Percentiles rank a stretch among this genome's conserved stretches.
phyloP scores from a whole-genome alignment of 2,797 vertebrate genomes.

The Platalea minor region DNA sequence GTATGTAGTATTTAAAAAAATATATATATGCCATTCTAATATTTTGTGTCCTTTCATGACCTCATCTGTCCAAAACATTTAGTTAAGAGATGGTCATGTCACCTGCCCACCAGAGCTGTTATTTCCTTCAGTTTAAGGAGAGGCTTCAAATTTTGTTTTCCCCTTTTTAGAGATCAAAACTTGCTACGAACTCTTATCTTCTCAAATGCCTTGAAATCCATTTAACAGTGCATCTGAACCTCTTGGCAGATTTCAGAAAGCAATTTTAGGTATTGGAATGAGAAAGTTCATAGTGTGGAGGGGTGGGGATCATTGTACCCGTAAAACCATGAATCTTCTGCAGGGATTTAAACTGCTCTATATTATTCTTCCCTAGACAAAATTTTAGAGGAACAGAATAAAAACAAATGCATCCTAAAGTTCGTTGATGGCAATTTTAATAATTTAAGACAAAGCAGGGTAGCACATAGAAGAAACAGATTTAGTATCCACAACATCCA shows the following conservation, averaged over 20 bases:
- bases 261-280: slow-evolving; percentile 60
- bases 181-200: slow-evolving; percentile 6
- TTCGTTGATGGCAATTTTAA: not conserved
- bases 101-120: not conserved
- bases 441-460: not conserved
- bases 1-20: not conserved
- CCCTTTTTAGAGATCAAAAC: not conserved
- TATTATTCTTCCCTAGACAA: not conserved
- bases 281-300: slow-evolving; percentile 31
- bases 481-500: not conserved
- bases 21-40: rapidly evolving
- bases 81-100: not conserved
- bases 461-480: not conserved
- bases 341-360: not conserved
- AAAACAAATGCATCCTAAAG: not conserved
- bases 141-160: not conserved
- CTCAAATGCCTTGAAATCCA: slow-evolving; percentile 30
- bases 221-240: slow-evolving; percentile 51
- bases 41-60: not conserved
- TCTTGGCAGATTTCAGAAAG: slow-evolving; percentile 38
- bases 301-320: not conserved
- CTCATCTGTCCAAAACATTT: not conserved
- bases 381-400: not conserved
- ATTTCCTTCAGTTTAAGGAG: not conserved
- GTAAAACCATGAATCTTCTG: not conserved